A percentile compares a stretch with the other conserved stretches of the same genome.
phyloP scores from a whole-genome alignment of 2,888 invertebrate species.

The Noctua pronuba region DNA sequence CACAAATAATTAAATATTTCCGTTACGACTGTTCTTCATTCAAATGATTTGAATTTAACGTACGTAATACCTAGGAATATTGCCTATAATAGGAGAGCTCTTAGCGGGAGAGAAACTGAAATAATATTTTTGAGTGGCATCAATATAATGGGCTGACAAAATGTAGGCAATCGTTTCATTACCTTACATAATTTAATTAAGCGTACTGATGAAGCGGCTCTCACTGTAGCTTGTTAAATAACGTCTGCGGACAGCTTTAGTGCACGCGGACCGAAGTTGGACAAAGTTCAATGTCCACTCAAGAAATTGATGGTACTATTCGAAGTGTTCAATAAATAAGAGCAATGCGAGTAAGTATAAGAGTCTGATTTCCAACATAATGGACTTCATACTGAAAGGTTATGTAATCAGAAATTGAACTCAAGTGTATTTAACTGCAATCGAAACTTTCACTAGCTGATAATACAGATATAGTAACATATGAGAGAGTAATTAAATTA shows the following conservation, averaged over 20 bases:
- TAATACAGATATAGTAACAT: conserved; percentile 20
- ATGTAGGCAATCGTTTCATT: conserved; percentile 46
- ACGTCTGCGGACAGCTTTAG: conserved; percentile 24
- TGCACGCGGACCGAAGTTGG: conserved; percentile 14
- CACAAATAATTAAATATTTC: neutral
- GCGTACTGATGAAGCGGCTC: conserved; percentile 29
- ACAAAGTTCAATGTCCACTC: conserved; percentile 42
- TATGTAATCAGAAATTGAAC: conserved; percentile 13
- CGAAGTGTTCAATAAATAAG: conserved; percentile 11
- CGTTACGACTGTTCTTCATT: conserved; percentile 11
- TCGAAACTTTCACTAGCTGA: conserved; percentile 25
- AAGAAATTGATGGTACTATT: conserved; percentile 21
- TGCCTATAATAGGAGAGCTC: conserved; percentile 1
- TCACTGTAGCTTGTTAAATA: conserved; percentile 39
- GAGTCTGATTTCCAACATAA: neutral
- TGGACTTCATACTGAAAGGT: conserved; percentile 25
- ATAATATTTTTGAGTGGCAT: conserved; percentile 26
- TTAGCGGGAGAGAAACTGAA: conserved; percentile 24
- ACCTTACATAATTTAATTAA: conserved; percentile 52
- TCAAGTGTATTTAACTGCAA: neutral
- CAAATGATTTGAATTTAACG: conserved; percentile 30
- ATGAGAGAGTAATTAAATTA: conserved; percentile 21
- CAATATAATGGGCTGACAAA: conserved; percentile 16
- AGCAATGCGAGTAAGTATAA: neutral
- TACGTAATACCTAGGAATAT: no score